Percentiles rank a stretch among this genome's conserved stretches.
phyloP scores from a whole-genome alignment of 2,888 invertebrate genomes.

The Nemotelus pantherinus region DNA sequence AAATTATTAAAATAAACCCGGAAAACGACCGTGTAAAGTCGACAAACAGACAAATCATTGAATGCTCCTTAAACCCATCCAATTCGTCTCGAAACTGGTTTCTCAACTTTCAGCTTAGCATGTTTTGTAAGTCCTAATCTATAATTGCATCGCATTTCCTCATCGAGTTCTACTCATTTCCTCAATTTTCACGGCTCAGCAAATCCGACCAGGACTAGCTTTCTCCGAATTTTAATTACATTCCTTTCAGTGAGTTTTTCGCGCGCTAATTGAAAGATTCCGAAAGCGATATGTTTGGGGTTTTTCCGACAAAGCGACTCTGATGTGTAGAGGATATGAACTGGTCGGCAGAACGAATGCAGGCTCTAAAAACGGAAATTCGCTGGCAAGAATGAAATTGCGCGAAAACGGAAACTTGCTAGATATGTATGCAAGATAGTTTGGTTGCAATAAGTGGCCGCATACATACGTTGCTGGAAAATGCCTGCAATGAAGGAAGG shows the following conservation, averaged over 20 bases:
- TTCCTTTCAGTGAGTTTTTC: constrained; percentile 22
- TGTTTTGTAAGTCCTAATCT: constrained; percentile 29
- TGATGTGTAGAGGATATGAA: neutral
- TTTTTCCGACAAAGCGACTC: neutral
- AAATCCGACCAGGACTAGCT: constrained; percentile 1
- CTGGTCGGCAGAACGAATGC: neutral
- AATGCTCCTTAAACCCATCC: too few species aligned
- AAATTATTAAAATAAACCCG: too few species aligned
- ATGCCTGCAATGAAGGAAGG: too few species aligned
- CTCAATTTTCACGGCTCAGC: neutral
- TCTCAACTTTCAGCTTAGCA: neutral
- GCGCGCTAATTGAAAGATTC: constrained; percentile 35
- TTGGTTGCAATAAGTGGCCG: neutral
- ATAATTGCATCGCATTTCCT: constrained; percentile 37
- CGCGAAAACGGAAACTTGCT: constrained; percentile 9
- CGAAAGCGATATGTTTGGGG: neutral
- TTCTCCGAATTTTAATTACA: constrained; percentile 32
- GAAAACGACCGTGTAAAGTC: too few species aligned
- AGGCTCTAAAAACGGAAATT: constrained; percentile 8
- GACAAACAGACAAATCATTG: too few species aligned
- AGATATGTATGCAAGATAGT: constrained; percentile 5
- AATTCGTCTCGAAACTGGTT: too few species aligned
- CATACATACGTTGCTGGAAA: too few species aligned
- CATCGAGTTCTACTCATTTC: constrained; percentile 29
- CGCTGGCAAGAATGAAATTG: constrained; percentile 21